phyloP scores from a whole-genome alignment of 2,888 invertebrate species.

The Elegia similella region DNA sequence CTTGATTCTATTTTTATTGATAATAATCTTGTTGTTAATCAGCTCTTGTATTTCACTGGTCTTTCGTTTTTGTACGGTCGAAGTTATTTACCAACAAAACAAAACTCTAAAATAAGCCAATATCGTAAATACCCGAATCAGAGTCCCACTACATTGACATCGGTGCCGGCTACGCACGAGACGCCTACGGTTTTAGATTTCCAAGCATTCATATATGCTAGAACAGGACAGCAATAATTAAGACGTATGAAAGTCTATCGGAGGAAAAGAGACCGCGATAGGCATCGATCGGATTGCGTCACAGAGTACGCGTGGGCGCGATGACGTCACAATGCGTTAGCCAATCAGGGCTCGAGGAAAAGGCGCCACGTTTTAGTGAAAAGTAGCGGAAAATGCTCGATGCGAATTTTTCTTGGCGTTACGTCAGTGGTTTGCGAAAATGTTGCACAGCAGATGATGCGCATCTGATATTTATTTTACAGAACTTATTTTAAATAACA shows the following conservation, averaged over 20 bases:
- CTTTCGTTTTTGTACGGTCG: conserved; percentile 24
- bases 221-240: conserved; percentile 40
- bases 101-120: conserved; percentile 51
- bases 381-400: conserved; percentile 44
- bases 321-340: conserved; percentile 69
- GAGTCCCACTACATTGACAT: conserved; percentile 44
- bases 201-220: conserved; percentile 65
- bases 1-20: not conserved
- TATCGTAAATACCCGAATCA: conserved; percentile 47
- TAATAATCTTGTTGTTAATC: not conserved
- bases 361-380: conserved; percentile 64
- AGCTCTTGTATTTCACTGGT: conserved; percentile 16
- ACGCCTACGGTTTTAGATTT: conserved; percentile 72
- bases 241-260: conserved; percentile 10
- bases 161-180: conserved; percentile 61
- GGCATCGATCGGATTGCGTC: conserved; percentile 78
- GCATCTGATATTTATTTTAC: not conserved
- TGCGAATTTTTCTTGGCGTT: conserved; percentile 24
- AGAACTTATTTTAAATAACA: no score
- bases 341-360: conserved; percentile 63
- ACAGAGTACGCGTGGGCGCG: conserved; percentile 74
- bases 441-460: not conserved
- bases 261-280: conserved; percentile 45
- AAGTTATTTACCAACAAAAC: conserved; percentile 63
- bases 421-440: conserved; percentile 1